Conservation (phyloP, 2,888 invertebrate genomes). For the Eurytoma adleriae region DNA sequence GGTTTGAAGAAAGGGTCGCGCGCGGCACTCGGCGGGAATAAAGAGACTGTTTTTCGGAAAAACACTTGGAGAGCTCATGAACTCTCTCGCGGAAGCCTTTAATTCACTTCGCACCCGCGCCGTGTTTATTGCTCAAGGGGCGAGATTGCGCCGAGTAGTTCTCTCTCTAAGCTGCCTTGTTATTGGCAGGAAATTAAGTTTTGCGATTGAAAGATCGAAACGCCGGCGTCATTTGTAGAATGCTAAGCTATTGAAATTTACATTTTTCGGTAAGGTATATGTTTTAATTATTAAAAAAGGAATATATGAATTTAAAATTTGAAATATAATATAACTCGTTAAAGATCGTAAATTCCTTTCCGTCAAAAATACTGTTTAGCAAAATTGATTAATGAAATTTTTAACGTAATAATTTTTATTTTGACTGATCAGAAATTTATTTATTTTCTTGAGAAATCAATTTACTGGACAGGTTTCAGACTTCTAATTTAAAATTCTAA, state of each 20-base stretch:
- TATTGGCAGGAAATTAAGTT: constrained; percentile 54
- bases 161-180: constrained; percentile 38
- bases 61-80: constrained; percentile 55
- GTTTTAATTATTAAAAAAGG: background rate
- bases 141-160: constrained; percentile 31
- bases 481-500: too few relatives aligned
- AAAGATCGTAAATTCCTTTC: background rate
- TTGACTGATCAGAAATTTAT: too few relatives aligned
- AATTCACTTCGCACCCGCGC: constrained; percentile 47
- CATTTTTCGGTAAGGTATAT: background rate
- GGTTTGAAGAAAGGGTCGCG: constrained; percentile 29
- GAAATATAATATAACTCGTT: background rate
- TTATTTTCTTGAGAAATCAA: too few relatives aligned
- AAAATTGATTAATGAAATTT: too few relatives aligned
- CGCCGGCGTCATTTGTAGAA: too few relatives aligned
- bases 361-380: too few relatives aligned
- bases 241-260: background rate
- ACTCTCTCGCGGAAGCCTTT: constrained; percentile 52
- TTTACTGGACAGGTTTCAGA: too few relatives aligned
- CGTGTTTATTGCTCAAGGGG: constrained; percentile 34
- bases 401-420: too few relatives aligned
- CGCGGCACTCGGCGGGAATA: constrained; percentile 41
- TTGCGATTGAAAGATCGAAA: constrained; percentile 19
- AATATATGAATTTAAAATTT: background rate
- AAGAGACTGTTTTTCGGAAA: constrained; percentile 57